Percentiles rank a stretch among this genome's conserved stretches.
Conservation (phyloP, 2,113 vertebrate genomes). For the Mobula hypostoma region DNA sequence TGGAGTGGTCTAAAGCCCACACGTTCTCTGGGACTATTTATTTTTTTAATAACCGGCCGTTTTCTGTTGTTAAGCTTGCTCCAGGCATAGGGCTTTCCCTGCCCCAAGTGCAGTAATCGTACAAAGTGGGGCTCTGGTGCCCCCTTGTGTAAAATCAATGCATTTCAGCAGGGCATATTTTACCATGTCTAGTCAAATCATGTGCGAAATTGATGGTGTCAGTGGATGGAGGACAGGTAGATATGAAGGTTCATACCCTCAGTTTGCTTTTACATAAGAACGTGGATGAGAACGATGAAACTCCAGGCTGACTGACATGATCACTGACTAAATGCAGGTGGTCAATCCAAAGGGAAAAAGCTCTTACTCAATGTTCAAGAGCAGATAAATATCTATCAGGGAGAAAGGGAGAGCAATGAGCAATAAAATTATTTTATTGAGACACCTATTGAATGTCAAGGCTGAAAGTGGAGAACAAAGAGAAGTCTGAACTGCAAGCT, state of each 20-base stretch:
- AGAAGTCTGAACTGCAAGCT: background rate
- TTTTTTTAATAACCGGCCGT: background rate
- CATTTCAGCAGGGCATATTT: background rate
- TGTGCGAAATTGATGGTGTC: background rate
- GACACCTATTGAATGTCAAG: background rate
- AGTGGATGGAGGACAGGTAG: background rate
- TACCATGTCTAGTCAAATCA: background rate
- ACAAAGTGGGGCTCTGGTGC: background rate
- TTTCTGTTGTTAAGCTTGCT: background rate
- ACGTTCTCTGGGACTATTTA: background rate
- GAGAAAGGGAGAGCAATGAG: background rate
- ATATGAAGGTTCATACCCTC: background rate
- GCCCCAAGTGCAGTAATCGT: too few relatives aligned
- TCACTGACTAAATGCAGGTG: background rate
- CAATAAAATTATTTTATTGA: background rate
- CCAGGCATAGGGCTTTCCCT: background rate
- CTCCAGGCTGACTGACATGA: too few relatives aligned
- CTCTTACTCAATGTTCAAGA: background rate
- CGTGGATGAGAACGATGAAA: background rate
- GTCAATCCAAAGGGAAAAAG: background rate
- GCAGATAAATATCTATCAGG: background rate
- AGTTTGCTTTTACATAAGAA: background rate
- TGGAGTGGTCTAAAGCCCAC: conserved; percentile 9
- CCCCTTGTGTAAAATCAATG: background rate
- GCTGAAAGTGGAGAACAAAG: background rate